These are phyloP conservation scores for Drosophila buzzatii DNA, from an alignment of 2,888 invertebrate genomes.

Conservation along the genomic window DNA sequence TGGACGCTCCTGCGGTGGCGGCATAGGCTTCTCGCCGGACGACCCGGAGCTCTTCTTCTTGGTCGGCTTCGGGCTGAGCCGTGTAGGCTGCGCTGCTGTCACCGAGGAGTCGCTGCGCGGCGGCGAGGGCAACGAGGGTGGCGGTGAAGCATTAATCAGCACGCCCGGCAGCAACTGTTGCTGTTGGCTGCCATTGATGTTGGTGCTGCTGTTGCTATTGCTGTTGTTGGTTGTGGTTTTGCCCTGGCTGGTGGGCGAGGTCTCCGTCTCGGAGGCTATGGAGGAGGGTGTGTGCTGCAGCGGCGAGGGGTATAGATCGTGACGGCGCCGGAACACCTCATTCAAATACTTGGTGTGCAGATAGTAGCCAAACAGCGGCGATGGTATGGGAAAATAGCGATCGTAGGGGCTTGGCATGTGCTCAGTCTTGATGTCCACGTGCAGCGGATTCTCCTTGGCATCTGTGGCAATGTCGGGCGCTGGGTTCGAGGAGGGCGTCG, in stretches of 20 bases:
- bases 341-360: slow-evolving; percentile 88
- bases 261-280: slow-evolving; percentile 82
- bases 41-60: slow-evolving; percentile 51
- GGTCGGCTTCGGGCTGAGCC: slow-evolving; percentile 69
- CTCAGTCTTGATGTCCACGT: slow-evolving; percentile 85
- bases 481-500: slow-evolving; percentile 40
- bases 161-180: slow-evolving; percentile 56
- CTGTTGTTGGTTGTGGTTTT: slow-evolving; percentile 43
- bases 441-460: slow-evolving; percentile 82
- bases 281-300: slow-evolving; percentile 84
- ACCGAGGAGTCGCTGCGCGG: slow-evolving; percentile 82
- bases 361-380: slow-evolving; percentile 87
- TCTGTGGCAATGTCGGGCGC: slow-evolving; percentile 27
- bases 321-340: slow-evolving; percentile 87
- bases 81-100: slow-evolving; percentile 51
- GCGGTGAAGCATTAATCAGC: slow-evolving; percentile 68
- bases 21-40: slow-evolving; percentile 75
- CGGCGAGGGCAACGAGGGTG: slow-evolving; percentile 79
- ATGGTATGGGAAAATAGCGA: slow-evolving; percentile 85
- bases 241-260: slow-evolving; percentile 68
- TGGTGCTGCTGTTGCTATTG: not conserved
- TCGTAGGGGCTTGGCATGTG: slow-evolving; percentile 84
- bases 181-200: slow-evolving; percentile 28
- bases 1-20: slow-evolving; percentile 92
- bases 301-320: slow-evolving; percentile 87